Evolutionary conservation across 2,888 invertebrate species (phyloP).

Genomic region (Drosophila affinis): DNA sequence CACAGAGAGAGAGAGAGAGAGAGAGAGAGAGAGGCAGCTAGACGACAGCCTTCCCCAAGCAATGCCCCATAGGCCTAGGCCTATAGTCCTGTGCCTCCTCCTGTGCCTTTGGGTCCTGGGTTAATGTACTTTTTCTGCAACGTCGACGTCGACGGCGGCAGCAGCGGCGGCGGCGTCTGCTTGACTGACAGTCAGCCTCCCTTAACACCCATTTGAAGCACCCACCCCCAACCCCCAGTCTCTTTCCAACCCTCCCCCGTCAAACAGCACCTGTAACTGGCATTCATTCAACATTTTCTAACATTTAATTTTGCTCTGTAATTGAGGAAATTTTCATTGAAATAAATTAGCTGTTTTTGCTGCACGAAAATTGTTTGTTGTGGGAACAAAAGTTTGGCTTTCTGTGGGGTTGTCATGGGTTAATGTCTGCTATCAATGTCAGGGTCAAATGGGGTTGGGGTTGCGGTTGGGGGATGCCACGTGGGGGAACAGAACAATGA

Average conservation of each 20-base stretch:
- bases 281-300: conserved; percentile 59
- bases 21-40: background rate
- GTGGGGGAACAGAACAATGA: conserved; percentile 11
- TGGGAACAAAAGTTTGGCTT: conserved; percentile 34
- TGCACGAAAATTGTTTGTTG: conserved; percentile 13
- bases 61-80: conserved; percentile 35
- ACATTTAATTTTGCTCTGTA: conserved; percentile 64
- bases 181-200: conserved; percentile 54
- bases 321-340: conserved; percentile 79
- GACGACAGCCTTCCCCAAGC: conserved; percentile 38
- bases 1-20: background rate
- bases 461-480: background rate
- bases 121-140: conserved; percentile 69
- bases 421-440: conserved; percentile 70
- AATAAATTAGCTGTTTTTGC: conserved; percentile 64
- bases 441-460: conserved; percentile 45
- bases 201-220: conserved; percentile 27
- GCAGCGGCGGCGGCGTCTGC: too few relatives aligned
- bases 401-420: background rate
- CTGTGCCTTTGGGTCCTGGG: conserved; percentile 47
- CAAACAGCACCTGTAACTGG: conserved; percentile 33
- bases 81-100: conserved; percentile 6
- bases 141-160: conserved; percentile 52
- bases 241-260: background rate
- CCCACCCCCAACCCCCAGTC: background rate